Evolutionary conservation across 1,140 invertebrate genomes (phyloP), one percentile per base, ranked within the genome.

Genomic region (Tetranychus cinnabarinus): DNA sequence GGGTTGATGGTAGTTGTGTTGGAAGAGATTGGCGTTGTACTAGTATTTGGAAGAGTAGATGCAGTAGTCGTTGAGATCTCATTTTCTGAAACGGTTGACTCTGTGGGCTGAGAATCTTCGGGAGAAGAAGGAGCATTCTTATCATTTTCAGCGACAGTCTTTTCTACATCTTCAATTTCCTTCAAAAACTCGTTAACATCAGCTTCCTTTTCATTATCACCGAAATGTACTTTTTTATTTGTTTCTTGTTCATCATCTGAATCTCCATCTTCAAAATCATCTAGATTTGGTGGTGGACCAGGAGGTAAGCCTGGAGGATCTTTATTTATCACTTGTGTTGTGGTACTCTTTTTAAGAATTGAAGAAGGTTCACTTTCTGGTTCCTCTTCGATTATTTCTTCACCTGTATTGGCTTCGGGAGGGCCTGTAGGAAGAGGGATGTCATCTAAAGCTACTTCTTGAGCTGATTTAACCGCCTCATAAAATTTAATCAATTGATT

Each of bases 381-480:
- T 34, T 63, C 73, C n/a, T 50, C 48, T 33, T 33, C 15, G 5
- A n/a, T 31, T 8, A 2, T n/a, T 15, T 50, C 33, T 37, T 13
- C 2, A 36, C 35, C 15, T 33, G 35, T 33, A 37, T 60, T 35
- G 23, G 55, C 4, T 55, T 66, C 58, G 59, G 58, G 64, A 72
- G 74, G 64, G 68, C 74, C 63, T 54, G 82, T 78, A 39, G 90
- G 90, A 61, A 97, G 73, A 8, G 90, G 90, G 75, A 97, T 97
- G 72, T 97, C 89, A 75, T 96, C 89, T n/a, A 97, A 79, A 74
- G 86, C 84, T 1, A 96, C 90, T 70, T 88, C 85, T 70, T 97
- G 89, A 8, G 92, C 90, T 76, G 88, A 86, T 58, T 76, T 75
- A 0, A 97, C 91, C 64, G 90, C 88, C 72, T 97, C 75, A 75